phyloP scores from a whole-genome alignment of 2,888 invertebrate species.

The Lasioglossum malachurum region DNA sequence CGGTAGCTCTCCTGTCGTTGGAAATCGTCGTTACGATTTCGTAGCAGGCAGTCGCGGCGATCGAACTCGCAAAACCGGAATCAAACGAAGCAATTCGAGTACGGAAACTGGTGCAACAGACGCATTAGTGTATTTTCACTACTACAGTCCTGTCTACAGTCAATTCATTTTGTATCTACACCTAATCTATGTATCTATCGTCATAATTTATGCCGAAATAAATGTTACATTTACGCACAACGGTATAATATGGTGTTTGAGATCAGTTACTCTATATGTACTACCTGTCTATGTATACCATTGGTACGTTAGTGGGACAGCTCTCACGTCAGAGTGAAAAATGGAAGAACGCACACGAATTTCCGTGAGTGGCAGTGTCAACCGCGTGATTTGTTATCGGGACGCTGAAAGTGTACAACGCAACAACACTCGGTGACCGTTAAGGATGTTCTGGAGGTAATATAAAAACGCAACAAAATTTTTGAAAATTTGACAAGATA shows the following conservation, averaged over 20 bases:
- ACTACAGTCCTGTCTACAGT: conserved; percentile 84
- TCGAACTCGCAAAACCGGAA: conserved; percentile 28
- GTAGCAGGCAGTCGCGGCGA: conserved; percentile 2
- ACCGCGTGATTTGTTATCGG: too few relatives aligned
- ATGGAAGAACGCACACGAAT: too few relatives aligned
- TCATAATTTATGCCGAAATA: conserved; percentile 84
- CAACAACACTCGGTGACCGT: too few relatives aligned
- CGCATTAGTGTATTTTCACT: conserved; percentile 84
- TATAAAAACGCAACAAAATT: too few relatives aligned
- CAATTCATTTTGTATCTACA: conserved; percentile 85
- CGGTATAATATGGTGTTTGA: conserved; percentile 28
- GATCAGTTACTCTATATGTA: not conserved
- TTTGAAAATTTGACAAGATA: too few relatives aligned
- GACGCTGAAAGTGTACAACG: too few relatives aligned
- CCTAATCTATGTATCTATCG: conserved; percentile 83
- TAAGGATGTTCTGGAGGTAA: too few relatives aligned
- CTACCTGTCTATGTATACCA: too few relatives aligned
- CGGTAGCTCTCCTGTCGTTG: not conserved
- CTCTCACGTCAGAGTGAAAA: too few relatives aligned
- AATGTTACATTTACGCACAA: conserved; percentile 84
- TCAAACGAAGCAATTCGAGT: conserved; percentile 68
- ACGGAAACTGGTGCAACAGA: conserved; percentile 62
- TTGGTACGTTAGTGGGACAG: too few relatives aligned
- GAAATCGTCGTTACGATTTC: not conserved
- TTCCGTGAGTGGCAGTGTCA: too few relatives aligned